These are phyloP conservation scores for Anoplophora glabripennis DNA, from an alignment of 1,140 invertebrate species.

Conservation along the genomic window DNA sequence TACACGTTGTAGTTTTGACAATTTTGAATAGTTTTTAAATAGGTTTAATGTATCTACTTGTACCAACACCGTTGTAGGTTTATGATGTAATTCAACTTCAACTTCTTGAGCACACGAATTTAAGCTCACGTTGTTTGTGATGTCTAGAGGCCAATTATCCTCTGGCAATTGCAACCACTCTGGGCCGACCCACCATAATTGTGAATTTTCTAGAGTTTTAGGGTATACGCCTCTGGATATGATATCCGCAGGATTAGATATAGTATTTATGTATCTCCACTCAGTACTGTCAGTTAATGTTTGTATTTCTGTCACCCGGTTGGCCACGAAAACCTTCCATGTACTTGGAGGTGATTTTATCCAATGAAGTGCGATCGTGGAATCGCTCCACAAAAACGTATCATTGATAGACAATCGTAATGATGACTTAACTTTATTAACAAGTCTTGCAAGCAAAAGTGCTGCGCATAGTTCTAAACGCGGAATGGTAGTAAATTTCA, in stretches of 20 bases:
- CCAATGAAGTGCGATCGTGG: constrained; percentile 21
- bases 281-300: constrained; percentile 36
- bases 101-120: neutral
- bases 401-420: constrained; percentile 29
- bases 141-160: neutral
- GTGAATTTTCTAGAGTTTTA: constrained; percentile 28
- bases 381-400: constrained; percentile 43
- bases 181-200: constrained; percentile 47
- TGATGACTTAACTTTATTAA: constrained; percentile 19
- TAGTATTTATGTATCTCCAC: constrained; percentile 13
- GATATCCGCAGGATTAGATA: constrained; percentile 49
- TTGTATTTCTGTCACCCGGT: constrained; percentile 45
- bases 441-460: constrained; percentile 35
- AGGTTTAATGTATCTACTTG: neutral
- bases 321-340: constrained; percentile 38
- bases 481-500: constrained; percentile 40
- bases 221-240: constrained; percentile 45
- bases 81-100: neutral
- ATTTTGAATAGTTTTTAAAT: too few species aligned
- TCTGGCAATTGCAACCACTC: neutral
- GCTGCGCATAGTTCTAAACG: constrained; percentile 44
- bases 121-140: neutral
- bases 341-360: constrained; percentile 15
- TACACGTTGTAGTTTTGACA: neutral
- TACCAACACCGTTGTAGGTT: too few species aligned